phyloP scores from a whole-genome alignment of 1,140 invertebrate species.

The Lepidurus arcticus region DNA sequence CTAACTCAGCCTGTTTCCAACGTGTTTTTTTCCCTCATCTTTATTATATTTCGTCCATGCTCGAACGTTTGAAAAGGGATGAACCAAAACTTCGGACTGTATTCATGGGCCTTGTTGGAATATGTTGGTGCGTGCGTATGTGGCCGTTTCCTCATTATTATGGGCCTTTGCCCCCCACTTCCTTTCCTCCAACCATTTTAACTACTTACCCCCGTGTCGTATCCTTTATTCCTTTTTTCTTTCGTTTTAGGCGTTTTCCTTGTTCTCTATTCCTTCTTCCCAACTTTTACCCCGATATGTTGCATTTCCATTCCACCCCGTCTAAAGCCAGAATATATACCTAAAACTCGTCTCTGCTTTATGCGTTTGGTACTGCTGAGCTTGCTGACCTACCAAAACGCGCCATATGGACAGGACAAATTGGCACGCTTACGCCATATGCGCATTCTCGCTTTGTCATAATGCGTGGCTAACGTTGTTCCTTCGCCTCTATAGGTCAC shows the following conservation, averaged over 20 bases:
- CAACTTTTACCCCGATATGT: background rate
- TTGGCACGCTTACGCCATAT: conserved; percentile 14
- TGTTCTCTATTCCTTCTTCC: background rate
- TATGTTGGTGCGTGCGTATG: conserved; percentile 5
- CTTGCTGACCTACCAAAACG: background rate
- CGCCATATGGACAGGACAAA: conserved; percentile 12
- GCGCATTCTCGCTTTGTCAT: background rate
- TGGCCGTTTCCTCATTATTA: conserved; percentile 21
- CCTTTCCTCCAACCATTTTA: conserved; percentile 3
- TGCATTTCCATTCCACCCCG: conserved; percentile 8
- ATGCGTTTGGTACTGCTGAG: background rate
- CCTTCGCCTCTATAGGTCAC: background rate
- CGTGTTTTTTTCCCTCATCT: too few species aligned
- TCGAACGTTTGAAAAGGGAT: too few species aligned
- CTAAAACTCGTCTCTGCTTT: conserved; percentile 12
- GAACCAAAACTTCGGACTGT: too few species aligned
- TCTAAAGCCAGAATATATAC: background rate
- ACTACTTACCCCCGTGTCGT: background rate
- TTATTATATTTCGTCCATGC: too few species aligned
- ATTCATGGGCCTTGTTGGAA: background rate
- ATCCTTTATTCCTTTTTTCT: background rate
- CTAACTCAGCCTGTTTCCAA: too few species aligned
- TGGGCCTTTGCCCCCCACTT: conserved; percentile 8
- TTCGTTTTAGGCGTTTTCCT: background rate
- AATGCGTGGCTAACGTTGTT: background rate